Evolutionary conservation across 2,888 invertebrate genomes (phyloP), one percentile per base, ranked within the genome.

Genomic region (Calliopum simillimum): DNA sequence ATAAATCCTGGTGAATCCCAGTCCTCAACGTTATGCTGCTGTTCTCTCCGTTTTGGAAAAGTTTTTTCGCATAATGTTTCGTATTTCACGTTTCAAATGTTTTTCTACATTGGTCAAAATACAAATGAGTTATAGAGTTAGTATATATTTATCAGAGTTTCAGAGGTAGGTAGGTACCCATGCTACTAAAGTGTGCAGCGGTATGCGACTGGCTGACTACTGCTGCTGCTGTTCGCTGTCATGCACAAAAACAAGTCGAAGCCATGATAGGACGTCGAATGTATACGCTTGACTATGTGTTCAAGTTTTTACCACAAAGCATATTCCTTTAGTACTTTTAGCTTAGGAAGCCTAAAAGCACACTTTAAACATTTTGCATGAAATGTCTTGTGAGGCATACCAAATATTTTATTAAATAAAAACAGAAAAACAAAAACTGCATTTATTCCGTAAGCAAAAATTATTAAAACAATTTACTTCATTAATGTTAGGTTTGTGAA

Each of bases 1-100:
- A 85, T 85, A 85, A 85, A 83, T 82, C 81, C 79, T 83, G 80
- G 71, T 73, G 69, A 71, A 68, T 66, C 62, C 69, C 65, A 71
- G 61, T 72, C 68, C 70, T 69, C 63, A 53, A 25, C 66, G 25
- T 16, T 23, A 13, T 62, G 21, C 21, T 33, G 14, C 16, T 23
- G n/a, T 25, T 49, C 66, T 21, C 33, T n/a, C 55, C 25, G 6
- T 12, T 13, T 53, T 51, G 46, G 12, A 56, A 51, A 23, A 33
- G 46, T 73, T 75, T 73, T 75, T 75, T 71, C 64, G 55, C 67
- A 70, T 69, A 71, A 53, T 63, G 69, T 75, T 73, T 73, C 66
- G 69, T 68, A 70, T 72, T 63, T 55, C 71, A 71, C 68, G 74
- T 75, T 76, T 74, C 69, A 68, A 74, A 74, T 71, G 71, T 74